Conservation (phyloP, 1,140 invertebrate species). For the Calephelis virginiensis region DNA sequence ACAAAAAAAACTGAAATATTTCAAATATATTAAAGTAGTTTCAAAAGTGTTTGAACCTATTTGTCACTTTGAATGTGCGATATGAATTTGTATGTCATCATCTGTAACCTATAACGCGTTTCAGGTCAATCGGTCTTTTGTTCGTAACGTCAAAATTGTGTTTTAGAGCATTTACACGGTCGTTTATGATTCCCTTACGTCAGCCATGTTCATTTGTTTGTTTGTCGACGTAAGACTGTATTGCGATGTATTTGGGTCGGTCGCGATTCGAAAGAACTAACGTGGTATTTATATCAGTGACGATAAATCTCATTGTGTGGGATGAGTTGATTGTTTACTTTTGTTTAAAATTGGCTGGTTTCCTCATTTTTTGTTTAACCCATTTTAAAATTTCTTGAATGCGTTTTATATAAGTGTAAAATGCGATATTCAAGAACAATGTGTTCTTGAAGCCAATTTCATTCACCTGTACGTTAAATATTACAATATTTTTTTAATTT, state of each 20-base stretch:
- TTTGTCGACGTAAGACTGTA: slow-evolving; percentile 42
- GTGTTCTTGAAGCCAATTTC: no score
- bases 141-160: slow-evolving; percentile 9
- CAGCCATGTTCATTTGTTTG: slow-evolving; percentile 64
- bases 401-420: not conserved
- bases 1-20: no score
- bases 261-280: slow-evolving; percentile 55
- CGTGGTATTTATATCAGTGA: slow-evolving; percentile 72
- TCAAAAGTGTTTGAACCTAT: not conserved
- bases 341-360: slow-evolving; percentile 43
- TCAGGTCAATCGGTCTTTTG: slow-evolving; percentile 12
- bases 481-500: no score
- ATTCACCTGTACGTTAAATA: no score
- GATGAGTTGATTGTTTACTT: slow-evolving; percentile 54
- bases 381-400: not conserved
- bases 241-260: slow-evolving; percentile 34
- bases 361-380: slow-evolving; percentile 21
- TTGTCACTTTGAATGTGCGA: not conserved
- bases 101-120: not conserved
- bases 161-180: not conserved
- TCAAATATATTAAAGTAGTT: no score
- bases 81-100: not conserved
- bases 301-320: slow-evolving; percentile 75
- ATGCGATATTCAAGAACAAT: not conserved
- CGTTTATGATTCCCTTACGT: slow-evolving; percentile 35